Conservation (phyloP, 2,797 vertebrate genomes). For the Psittacula derbiana region DNA sequence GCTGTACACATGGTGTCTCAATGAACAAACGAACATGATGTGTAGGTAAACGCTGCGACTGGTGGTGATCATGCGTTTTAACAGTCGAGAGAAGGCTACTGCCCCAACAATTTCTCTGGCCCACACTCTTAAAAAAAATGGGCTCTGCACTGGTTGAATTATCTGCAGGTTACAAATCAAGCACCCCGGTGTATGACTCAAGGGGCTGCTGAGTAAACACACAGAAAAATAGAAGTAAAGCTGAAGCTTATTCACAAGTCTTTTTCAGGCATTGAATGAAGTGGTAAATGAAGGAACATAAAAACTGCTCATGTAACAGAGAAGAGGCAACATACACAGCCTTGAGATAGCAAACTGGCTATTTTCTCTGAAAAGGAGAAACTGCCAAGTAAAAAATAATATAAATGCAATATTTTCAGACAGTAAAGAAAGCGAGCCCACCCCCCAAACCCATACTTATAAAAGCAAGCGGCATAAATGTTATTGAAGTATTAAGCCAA, state of each 20-base stretch:
- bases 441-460: not conserved
- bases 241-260: not conserved
- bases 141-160: not conserved
- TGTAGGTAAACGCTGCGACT: not conserved
- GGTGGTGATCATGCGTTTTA: not conserved
- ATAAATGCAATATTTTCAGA: not conserved
- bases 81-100: not conserved
- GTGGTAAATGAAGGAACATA: not conserved
- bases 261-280: not conserved
- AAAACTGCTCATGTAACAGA: not conserved
- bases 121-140: not conserved
- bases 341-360: not conserved
- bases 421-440: not conserved
- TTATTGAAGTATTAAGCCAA: not conserved
- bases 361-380: not conserved
- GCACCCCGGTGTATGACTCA: not conserved
- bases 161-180: not conserved
- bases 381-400: not conserved
- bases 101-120: not conserved
- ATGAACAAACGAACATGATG: not conserved
- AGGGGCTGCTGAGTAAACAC: not conserved
- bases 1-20: not conserved
- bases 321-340: not conserved
- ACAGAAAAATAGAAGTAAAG: not conserved
- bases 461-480: not conserved